A percentile compares a stretch with the other conserved stretches of the same genome.
Conservation (phyloP, 2,113 vertebrate genomes). For the Nipponia nippon region DNA sequence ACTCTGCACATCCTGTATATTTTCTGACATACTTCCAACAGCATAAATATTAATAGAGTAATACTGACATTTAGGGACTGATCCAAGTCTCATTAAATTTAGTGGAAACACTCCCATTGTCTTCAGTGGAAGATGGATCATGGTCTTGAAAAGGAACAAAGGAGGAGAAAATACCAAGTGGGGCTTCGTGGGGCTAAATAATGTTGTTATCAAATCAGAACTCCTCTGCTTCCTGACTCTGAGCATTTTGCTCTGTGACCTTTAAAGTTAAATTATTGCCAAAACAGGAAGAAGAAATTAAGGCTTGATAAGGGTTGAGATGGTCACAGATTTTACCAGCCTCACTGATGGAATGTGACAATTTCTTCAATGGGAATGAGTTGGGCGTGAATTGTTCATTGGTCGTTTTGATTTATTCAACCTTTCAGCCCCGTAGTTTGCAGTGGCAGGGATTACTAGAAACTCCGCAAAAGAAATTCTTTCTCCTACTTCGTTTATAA, state of each 20-base stretch:
- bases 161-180: slow-evolving; percentile 54
- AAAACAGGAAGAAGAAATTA: slow-evolving; percentile 65
- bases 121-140: slow-evolving; percentile 64
- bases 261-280: slow-evolving; percentile 65
- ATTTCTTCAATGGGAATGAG: slow-evolving; percentile 52
- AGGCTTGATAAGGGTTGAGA: slow-evolving; percentile 49
- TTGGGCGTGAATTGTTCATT: slow-evolving; percentile 45
- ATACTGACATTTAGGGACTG: slow-evolving; percentile 61
- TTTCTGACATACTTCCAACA: slow-evolving; percentile 62
- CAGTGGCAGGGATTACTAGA: slow-evolving; percentile 35
- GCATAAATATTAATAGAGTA: slow-evolving; percentile 67
- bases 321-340: slow-evolving; percentile 47
- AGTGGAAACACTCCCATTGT: slow-evolving; percentile 63
- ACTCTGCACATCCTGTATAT: slow-evolving; percentile 58
- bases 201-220: slow-evolving; percentile 60
- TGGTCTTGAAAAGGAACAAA: slow-evolving; percentile 56
- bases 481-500: slow-evolving; percentile 17
- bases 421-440: slow-evolving; percentile 3
- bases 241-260: slow-evolving; percentile 48
- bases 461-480: slow-evolving; percentile 18
- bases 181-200: slow-evolving; percentile 40
- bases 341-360: slow-evolving; percentile 58
- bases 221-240: slow-evolving; percentile 49
- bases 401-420: slow-evolving; percentile 49
- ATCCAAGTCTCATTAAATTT: slow-evolving; percentile 68